These are phyloP conservation scores for Paraescarpia echinospica DNA, from an alignment of 1,140 invertebrate species.

Conservation along the genomic window DNA sequence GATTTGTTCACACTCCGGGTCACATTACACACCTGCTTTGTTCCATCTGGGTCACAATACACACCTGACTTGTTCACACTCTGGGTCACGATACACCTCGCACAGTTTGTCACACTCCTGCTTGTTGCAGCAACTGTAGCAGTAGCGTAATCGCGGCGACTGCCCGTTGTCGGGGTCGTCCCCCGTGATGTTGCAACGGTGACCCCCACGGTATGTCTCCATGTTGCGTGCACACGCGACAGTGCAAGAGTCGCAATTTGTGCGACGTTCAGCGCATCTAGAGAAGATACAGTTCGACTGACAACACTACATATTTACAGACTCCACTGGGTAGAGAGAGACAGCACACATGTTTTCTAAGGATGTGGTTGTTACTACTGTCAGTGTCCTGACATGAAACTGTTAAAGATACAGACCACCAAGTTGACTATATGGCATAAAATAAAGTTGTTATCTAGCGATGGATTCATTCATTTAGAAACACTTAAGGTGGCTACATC, in stretches of 20 bases:
- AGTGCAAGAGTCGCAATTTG: conserved; percentile 24
- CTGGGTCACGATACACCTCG: conserved; percentile 26
- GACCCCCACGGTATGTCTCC: conserved; percentile 26
- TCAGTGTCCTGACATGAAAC: no score
- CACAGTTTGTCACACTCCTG: conserved; percentile 27
- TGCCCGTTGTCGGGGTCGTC: conserved; percentile 33
- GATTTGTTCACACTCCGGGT: not conserved
- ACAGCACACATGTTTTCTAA: no score
- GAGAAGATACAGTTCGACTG: not conserved
- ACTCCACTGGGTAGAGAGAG: no score
- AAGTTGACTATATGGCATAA: no score
- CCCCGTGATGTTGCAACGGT: conserved; percentile 30
- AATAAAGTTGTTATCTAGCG: no score
- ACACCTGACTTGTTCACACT: conserved; percentile 29
- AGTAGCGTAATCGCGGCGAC: conserved; percentile 31
- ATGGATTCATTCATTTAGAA: no score
- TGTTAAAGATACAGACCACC: no score
- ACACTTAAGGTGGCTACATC: no score
- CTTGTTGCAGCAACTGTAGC: conserved; percentile 32
- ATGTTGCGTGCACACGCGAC: conserved; percentile 23
- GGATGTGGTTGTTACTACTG: no score
- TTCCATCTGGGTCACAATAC: conserved; percentile 23
- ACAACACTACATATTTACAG: no score
- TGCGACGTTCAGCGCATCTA: conserved; percentile 24
- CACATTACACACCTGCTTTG: conserved; percentile 13